Percentiles rank a stretch among this genome's conserved stretches.
Conservation (phyloP, 2,797 vertebrate species). For the Heteromormyrus szaboi region DNA sequence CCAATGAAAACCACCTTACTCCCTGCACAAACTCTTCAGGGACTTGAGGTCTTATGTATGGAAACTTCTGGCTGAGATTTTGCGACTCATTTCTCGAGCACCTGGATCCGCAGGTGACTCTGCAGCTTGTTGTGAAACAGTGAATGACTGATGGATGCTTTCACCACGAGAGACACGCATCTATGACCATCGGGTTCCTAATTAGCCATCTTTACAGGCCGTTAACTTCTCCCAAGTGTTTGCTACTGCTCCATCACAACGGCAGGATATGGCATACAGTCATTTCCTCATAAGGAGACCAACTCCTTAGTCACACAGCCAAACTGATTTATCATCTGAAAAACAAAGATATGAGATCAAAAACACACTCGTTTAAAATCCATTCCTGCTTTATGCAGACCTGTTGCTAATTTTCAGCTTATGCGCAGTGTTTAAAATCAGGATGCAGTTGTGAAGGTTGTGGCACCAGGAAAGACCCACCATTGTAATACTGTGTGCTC, state of each 20-base stretch:
- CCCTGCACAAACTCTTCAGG: not conserved
- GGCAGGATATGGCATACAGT: not conserved
- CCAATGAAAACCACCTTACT: not conserved
- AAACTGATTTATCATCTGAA: not conserved
- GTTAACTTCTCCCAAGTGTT: not conserved
- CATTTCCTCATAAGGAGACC: not conserved
- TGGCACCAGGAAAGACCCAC: not conserved
- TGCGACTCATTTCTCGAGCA: not conserved
- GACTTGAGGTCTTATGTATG: not conserved
- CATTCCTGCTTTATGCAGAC: not conserved
- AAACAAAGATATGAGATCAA: not conserved
- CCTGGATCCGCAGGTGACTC: not conserved
- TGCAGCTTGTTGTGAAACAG: not conserved
- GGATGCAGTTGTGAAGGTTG: not conserved
- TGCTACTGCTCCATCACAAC: not conserved
- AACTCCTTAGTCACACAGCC: not conserved
- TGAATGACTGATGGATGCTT: conserved; percentile 16
- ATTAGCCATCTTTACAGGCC: conserved; percentile 14
- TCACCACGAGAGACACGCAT: not conserved
- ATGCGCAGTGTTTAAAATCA: not conserved
- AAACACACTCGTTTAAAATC: not conserved
- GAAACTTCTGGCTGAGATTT: not conserved
- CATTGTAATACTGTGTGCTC: not conserved
- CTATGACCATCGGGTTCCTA: not conserved
- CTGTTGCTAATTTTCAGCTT: not conserved